Evolutionary conservation across 1,140 invertebrate genomes (phyloP).

Genomic region (Scaptomyza hsui): DNA sequence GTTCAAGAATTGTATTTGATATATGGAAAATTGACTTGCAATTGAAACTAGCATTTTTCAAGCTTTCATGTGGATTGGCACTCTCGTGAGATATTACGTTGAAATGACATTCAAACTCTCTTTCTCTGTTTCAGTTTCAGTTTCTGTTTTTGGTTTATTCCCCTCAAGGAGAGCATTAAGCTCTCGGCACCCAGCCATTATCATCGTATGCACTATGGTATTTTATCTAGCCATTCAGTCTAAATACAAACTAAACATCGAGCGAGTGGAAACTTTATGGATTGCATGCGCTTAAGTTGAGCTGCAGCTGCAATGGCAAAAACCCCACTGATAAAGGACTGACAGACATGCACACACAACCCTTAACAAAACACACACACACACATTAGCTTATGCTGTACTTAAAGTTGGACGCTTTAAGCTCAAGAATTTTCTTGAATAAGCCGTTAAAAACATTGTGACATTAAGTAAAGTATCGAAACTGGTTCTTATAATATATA

Average conservation of each 20-base stretch:
- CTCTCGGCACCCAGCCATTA: background rate
- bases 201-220: background rate
- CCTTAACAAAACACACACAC: background rate
- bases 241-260: constrained; percentile 10
- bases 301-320: constrained; percentile 41
- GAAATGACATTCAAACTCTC: no score
- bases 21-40: no score
- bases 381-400: constrained; percentile 16
- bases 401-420: constrained; percentile 65
- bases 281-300: constrained; percentile 56
- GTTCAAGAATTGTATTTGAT: no score
- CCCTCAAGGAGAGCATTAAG: background rate
- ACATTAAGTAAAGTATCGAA: background rate
- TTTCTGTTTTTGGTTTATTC: no score
- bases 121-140: no score
- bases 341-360: constrained; percentile 17
- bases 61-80: no score
- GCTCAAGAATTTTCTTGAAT: constrained; percentile 37
- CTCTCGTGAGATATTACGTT: no score
- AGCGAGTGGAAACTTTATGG: constrained; percentile 54
- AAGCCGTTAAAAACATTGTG: background rate
- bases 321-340: constrained; percentile 65
- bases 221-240: background rate
- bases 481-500: no score
- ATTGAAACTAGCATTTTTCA: no score